These are phyloP conservation scores for Natator depressus DNA, from an alignment of 2,113 vertebrate genomes.

Conservation along the genomic window DNA sequence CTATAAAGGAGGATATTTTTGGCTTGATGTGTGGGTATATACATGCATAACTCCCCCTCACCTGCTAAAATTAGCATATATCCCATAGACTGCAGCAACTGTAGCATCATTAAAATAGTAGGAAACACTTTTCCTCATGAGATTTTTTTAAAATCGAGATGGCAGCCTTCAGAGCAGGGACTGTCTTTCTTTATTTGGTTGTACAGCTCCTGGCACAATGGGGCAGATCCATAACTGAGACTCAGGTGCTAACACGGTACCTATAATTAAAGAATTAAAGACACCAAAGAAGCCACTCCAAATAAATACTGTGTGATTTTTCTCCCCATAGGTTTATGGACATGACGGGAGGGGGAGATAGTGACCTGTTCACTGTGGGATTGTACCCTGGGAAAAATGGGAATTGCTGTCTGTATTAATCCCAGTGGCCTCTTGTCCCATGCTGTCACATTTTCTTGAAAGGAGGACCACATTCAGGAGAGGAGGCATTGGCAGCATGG, in stretches of 20 bases:
- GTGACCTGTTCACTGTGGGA: conserved; percentile 34
- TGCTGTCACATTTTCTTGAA: not conserved
- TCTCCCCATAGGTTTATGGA: not conserved
- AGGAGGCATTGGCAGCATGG: not conserved
- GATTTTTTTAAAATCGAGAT: not conserved
- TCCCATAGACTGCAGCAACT: not conserved
- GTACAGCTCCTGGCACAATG: not conserved
- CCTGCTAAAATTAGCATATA: not conserved
- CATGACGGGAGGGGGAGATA: not conserved
- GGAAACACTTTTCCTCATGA: not conserved
- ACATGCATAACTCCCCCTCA: not conserved
- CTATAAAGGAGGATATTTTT: conserved; percentile 28
- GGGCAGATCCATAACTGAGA: not conserved
- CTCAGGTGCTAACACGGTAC: not conserved
- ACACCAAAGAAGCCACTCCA: conserved; percentile 48
- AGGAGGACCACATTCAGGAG: not conserved
- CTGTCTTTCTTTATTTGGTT: not conserved
- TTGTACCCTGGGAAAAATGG: not conserved
- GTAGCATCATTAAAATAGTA: not conserved
- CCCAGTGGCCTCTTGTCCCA: not conserved
- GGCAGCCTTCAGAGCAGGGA: not conserved
- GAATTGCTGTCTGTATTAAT: not conserved
- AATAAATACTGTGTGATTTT: conserved; percentile 47
- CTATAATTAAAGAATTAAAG: not conserved
- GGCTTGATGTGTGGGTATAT: not conserved